phyloP scores from a whole-genome alignment of 2,113 vertebrate species.

The Rhineura floridana region DNA sequence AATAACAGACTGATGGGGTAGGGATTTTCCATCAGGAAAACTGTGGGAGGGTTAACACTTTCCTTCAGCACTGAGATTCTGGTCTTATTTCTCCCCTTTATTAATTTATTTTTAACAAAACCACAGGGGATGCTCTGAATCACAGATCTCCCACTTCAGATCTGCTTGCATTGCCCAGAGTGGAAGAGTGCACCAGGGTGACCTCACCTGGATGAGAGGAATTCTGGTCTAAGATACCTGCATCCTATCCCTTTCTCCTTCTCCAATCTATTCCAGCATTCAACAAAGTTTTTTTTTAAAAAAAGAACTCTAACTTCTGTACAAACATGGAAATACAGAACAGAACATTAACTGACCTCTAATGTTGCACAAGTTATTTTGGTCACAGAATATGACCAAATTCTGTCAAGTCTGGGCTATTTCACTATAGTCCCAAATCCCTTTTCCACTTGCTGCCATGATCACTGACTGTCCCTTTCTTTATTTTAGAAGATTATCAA shows the following conservation, averaged over 20 bases:
- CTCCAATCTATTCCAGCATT: not conserved
- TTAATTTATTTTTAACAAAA: not conserved
- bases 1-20: not conserved
- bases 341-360: not conserved
- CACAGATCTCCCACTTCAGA: not conserved
- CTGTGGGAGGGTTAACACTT: not conserved
- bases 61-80: not conserved
- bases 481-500: conserved; percentile 78
- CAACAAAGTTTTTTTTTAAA: not conserved
- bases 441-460: not conserved
- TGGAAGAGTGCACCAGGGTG: not conserved
- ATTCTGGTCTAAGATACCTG: not conserved
- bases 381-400: not conserved
- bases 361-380: not conserved
- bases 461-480: conserved; percentile 16
- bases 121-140: no score
- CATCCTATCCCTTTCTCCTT: not conserved
- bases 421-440: not conserved
- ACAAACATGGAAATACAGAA: not conserved
- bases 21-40: not conserved
- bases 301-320: not conserved
- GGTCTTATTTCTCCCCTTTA: no score
- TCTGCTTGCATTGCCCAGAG: not conserved
- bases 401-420: not conserved
- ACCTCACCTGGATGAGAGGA: not conserved